phyloP scores from a whole-genome alignment of 2,888 invertebrate species.

The Cybosia mesomella region DNA sequence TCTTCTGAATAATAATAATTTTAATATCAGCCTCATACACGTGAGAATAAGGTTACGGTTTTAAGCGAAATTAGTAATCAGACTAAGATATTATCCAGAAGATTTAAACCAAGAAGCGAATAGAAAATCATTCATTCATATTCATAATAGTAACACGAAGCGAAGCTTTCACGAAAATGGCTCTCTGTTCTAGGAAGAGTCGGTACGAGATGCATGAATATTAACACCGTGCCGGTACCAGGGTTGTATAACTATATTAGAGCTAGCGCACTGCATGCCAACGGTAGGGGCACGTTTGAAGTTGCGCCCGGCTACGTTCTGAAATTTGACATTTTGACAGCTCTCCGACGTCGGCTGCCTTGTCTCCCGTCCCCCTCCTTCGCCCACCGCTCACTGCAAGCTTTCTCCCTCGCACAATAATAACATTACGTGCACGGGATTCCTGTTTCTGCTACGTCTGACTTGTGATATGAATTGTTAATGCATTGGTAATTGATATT shows the following conservation, averaged over 20 bases:
- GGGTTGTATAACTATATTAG: conserved; percentile 83
- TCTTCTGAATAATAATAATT: background rate
- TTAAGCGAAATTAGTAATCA: conserved; percentile 43
- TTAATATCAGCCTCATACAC: background rate
- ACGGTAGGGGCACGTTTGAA: conserved; percentile 85
- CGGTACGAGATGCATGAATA: conserved; percentile 85
- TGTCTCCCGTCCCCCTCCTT: conserved; percentile 66
- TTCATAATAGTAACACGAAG: conserved; percentile 77
- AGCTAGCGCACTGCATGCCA: conserved; percentile 79
- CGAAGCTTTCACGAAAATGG: conserved; percentile 85
- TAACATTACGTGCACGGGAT: conserved; percentile 82
- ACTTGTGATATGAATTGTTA: conserved; percentile 86
- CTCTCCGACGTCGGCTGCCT: conserved; percentile 84
- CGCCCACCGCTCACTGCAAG: conserved; percentile 47
- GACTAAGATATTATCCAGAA: conserved; percentile 56
- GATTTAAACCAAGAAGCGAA: conserved; percentile 81
- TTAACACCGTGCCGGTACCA: conserved; percentile 80
- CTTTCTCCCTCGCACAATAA: conserved; percentile 74
- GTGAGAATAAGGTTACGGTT: conserved; percentile 10
- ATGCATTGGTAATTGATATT: conserved; percentile 87
- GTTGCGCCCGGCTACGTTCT: conserved; percentile 84
- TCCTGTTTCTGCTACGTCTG: conserved; percentile 84
- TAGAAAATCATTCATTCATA: conserved; percentile 83
- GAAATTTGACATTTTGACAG: conserved; percentile 88
- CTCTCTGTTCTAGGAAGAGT: conserved; percentile 76